Percentiles rank a stretch among this genome's conserved stretches.
Evolutionary conservation across 2,888 invertebrate genomes (phyloP).

Genomic region (Eubasilissa splendida): DNA sequence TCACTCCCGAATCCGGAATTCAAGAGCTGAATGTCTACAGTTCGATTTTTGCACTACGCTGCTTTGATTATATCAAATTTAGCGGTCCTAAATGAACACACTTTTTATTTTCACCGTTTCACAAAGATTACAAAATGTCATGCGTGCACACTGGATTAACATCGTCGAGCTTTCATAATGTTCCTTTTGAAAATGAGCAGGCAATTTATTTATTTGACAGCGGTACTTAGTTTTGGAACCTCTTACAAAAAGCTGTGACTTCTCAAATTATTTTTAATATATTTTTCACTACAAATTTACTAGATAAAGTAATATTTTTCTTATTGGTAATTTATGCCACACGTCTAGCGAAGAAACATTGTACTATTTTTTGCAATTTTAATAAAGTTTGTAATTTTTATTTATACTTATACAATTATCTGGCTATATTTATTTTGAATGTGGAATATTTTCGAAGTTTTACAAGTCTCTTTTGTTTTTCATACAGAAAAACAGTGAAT

Average conservation of each 20-base stretch:
- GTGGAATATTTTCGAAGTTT: constrained; percentile 25
- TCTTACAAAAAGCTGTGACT: constrained; percentile 5
- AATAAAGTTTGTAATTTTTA: not conserved
- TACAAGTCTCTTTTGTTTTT: constrained; percentile 10
- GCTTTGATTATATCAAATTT: not conserved
- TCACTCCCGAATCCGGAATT: not conserved
- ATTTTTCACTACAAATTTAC: no score
- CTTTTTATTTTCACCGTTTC: constrained; percentile 1
- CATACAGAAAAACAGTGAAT: not conserved
- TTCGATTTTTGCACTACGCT: not conserved
- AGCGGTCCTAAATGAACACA: not conserved
- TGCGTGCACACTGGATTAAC: not conserved
- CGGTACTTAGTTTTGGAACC: not conserved
- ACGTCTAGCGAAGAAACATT: constrained; percentile 19
- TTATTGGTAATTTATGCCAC: constrained; percentile 20
- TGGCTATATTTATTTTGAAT: constrained; percentile 6
- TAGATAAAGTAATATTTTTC: constrained; percentile 4
- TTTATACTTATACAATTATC: not conserved
- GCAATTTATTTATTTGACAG: not conserved
- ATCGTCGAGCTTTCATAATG: not conserved
- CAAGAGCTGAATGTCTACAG: not conserved
- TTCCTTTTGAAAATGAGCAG: constrained; percentile 1
- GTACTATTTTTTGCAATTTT: constrained; percentile 13
- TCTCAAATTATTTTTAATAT: not conserved
- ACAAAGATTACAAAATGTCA: not conserved